Evolutionary conservation across 1,140 invertebrate genomes (phyloP), one percentile per base, ranked within the genome.

Genomic region (Drosophila quadrilineata): DNA sequence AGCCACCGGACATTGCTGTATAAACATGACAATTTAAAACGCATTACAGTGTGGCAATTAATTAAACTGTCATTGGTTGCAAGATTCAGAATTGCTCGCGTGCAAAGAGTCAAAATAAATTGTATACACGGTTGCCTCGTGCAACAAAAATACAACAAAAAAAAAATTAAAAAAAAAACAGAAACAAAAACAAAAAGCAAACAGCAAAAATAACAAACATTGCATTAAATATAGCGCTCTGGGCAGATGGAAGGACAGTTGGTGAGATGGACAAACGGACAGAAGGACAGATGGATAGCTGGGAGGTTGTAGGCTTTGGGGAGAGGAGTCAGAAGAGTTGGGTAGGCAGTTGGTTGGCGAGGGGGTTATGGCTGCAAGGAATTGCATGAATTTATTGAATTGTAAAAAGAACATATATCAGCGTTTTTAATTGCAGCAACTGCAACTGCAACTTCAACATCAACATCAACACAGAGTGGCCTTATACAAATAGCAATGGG

Each of bases 1-100:
- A 63, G 50, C 35, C 43, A 45, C 50, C 59, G 65, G 65, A 68
- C 65, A 68, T 54, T 48, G 58, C 60, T 62, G 73, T 84, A 85
- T 85, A 85, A 85, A 85, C 79, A 85, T 85, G 79, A 85, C 79
- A 85, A 85, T 85, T 85, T 85, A 85, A 85, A 85, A 85, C 71
- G 79, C 79, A 84, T 84, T 84, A 84, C 79, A 85, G 79, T 75
- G 79, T 62, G 71, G 79, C 79, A 84, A 84, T 84, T 84, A 84
- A 84, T 84, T 85, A 84, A 84, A 84, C 79, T 84, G 79, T 84
- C 79, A 84, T 84, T 84, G 79, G 79, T 84, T 85, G 77, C 73
- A 76, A 72, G 77, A 82, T 84, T 84, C 69, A 45, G 72, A 84
- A 84, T 76, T 67, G 79, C 52, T 70, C 71, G 73, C 66, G 65